A percentile compares a stretch with the other conserved stretches of the same genome.
These are phyloP conservation scores for Megalurothrips usitatus DNA, from an alignment of 2,888 invertebrate genomes.

Conservation along the genomic window DNA sequence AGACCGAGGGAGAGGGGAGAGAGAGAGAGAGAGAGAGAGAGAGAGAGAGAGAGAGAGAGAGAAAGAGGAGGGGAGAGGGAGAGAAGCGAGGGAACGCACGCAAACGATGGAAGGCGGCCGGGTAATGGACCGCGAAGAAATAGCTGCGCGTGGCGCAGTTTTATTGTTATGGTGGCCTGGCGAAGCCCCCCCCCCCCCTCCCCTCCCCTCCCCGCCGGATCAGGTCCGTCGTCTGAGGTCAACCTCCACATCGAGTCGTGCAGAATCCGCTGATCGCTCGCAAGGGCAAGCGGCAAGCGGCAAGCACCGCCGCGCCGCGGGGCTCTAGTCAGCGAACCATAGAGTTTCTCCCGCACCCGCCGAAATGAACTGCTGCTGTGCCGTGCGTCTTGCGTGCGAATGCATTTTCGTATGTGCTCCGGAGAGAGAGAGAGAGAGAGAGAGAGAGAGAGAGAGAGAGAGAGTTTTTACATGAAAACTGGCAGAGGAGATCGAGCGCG, in stretches of 20 bases:
- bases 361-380: too few relatives aligned
- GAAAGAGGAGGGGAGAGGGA: neutral
- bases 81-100: neutral
- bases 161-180: conserved; percentile 27
- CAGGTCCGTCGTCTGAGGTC: conserved; percentile 6
- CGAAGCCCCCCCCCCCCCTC: neutral
- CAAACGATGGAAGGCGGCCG: conserved; percentile 10
- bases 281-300: too few relatives aligned
- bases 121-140: conserved; percentile 26
- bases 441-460: too few relatives aligned
- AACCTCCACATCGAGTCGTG: neutral
- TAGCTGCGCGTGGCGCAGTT: neutral
- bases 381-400: too few relatives aligned
- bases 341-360: too few relatives aligned
- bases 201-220: neutral
- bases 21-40: neutral
- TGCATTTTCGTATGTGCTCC: too few relatives aligned
- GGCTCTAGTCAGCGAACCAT: too few relatives aligned
- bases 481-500: too few relatives aligned
- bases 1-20: neutral
- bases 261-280: too few relatives aligned
- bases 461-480: too few relatives aligned
- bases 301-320: too few relatives aligned
- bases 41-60: neutral
- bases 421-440: too few relatives aligned